Evolutionary conservation across 2,888 invertebrate species (phyloP), one percentile per base, ranked within the genome.

Genomic region (Apamea monoglypha): DNA sequence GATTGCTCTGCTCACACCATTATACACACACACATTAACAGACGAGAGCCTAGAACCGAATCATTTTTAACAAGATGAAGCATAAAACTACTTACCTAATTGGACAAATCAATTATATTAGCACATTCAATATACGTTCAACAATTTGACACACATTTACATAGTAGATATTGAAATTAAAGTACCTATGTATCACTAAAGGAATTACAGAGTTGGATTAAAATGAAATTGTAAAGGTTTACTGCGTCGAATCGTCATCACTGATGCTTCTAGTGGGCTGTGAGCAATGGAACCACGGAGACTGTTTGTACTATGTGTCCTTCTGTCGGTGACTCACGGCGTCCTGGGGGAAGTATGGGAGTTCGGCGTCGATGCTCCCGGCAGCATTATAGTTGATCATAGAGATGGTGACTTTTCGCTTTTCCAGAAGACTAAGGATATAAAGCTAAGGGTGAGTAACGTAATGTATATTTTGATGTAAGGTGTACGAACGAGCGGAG

Each of bases 351-450:
- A 86, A 8, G 25, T 86, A 1, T 85, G 85, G 86, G 79, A 85
- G 69, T 85, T 85, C 18, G 85, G 85, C 10, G 14, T 56, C 5
- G 75, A 86, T 47, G 76, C 79, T 32, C 79, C 83, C 8, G 86
- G 83, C 44, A 83, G 79, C 66, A 77, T 86, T 4, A 79, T 85
- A 59, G 77, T 85, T 21, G 83, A 86, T 61, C 69, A 77, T 18
- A 82, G 59, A 66, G 40, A 80, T 5, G 85, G 75, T 16, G 64
- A 66, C 2, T 53, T 87, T 59, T 69, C 83, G 1, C 29, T 77
- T 4, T 79, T 83, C 67, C 67, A 81, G 67, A 87, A 76, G 66
- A 72, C 32, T 14, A 74, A 75, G 50, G 36, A 85, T 3, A 70
- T 84, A 8, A 68, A 68, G 47, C 32, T 85, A 10, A 76, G 14